Base-by-base conservation (phyloP, 2,797 vertebrate genomes). In the Labeo calbasu region DNA sequence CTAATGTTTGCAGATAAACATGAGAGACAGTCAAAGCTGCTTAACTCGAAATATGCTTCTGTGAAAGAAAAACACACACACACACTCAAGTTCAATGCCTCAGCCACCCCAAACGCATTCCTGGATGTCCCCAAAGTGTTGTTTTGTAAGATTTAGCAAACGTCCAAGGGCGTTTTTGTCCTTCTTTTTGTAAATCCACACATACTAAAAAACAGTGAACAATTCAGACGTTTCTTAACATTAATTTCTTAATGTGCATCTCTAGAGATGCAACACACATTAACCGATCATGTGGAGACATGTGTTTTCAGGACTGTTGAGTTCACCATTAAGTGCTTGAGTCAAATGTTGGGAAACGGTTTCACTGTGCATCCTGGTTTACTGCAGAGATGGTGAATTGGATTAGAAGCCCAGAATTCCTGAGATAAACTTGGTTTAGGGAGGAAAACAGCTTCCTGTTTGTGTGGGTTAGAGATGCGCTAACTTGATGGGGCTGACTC, bases 361-460 rank as follows among this genome's bases (percentile, higher is more conserved):
- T 28, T 53, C 59, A 55, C 53, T 51, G 50, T 66, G 82, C 14
- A 48, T 63, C 36, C 57, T 53, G 36, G 59, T 76, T 82, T 82
- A 66, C 71, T 76, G 59, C 71, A 77, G 65, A 78, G 82, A 84
- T 84, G 75, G 75, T 32, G 75, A 78, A 84, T 84, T 78, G 75
- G 82, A 78, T 84, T 78, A 84, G 75, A 84, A 55, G 75, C 53
- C 51, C 55, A 77, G 25, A 70, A 84, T 78, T 84, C 75, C 75
- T 48, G 73, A 84, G 82, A 84, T 84, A 78, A 84, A 78, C 75
- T 84, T 36, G 36, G 66, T 84, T 84, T 77, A 36, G 65, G 66
- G 73, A 69, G 63, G 23, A 77, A 83, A 77, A 57, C 73, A 57
- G 65, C 40, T 84, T 84, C 82, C 82, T 84, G 75, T 84, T 78